Evolutionary conservation across 2,888 invertebrate genomes (phyloP).

Genomic region (Habrosyne pyritoides): DNA sequence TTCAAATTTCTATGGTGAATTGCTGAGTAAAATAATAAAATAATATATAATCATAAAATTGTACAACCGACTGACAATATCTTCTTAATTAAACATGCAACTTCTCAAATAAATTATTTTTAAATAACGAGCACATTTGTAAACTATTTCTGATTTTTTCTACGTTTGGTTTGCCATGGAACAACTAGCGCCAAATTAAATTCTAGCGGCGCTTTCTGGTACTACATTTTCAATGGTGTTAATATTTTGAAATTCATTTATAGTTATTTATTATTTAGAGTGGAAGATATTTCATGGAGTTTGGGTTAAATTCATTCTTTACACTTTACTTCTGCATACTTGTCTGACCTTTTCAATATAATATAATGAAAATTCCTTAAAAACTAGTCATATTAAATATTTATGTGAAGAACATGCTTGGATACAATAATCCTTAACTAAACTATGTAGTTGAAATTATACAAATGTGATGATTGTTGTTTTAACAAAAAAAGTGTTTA

Average conservation of each 20-base stretch:
- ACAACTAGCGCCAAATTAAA: background rate
- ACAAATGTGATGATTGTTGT: background rate
- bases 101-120: no score
- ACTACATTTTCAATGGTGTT: background rate
- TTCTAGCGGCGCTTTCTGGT: slow-evolving; percentile 8
- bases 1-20: no score
- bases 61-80: background rate
- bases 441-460: background rate
- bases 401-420: background rate
- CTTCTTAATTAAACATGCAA: background rate
- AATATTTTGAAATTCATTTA: background rate
- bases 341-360: slow-evolving; percentile 16
- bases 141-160: background rate
- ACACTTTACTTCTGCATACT: slow-evolving; percentile 19
- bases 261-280: background rate
- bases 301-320: background rate
- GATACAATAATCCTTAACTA: background rate
- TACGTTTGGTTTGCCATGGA: no score
- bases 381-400: background rate
- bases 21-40: no score
- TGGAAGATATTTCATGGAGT: background rate
- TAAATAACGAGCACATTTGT: background rate
- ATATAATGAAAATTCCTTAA: background rate
- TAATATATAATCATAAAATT: no score
- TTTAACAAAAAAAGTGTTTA: background rate